Evolutionary conservation across 2,113 vertebrate genomes (phyloP).

Genomic region (Larimichthys crocea): DNA sequence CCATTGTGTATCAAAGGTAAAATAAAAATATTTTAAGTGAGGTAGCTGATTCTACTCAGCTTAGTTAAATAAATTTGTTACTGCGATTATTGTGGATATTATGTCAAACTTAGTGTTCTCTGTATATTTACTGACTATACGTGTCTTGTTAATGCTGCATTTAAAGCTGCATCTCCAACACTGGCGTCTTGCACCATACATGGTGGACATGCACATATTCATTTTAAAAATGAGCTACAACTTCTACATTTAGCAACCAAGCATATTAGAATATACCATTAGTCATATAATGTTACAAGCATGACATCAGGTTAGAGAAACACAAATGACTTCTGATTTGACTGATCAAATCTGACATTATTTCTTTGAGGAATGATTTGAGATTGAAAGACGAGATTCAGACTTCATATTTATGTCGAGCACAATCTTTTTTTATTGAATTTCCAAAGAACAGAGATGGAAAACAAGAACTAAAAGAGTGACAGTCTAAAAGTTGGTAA

Average conservation of each 20-base stretch:
- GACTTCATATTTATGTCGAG: constrained; percentile 8
- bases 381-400: background rate
- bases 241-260: background rate
- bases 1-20: too few relatives aligned
- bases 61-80: too few relatives aligned
- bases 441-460: constrained; percentile 23
- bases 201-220: too few relatives aligned
- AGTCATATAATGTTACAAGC: background rate
- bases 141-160: too few relatives aligned
- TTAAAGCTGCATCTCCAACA: too few relatives aligned
- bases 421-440: constrained; percentile 64
- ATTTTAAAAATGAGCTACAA: fast-evolving
- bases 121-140: too few relatives aligned
- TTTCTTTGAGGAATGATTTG: background rate
- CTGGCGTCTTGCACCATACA: too few relatives aligned
- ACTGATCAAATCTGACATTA: background rate
- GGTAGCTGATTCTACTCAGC: too few relatives aligned
- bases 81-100: too few relatives aligned
- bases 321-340: background rate
- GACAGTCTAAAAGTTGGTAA: constrained; percentile 32
- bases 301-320: background rate
- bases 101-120: too few relatives aligned
- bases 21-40: too few relatives aligned
- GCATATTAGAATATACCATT: background rate
- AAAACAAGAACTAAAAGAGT: constrained; percentile 5